Conservation (phyloP, 1,140 invertebrate genomes). For the Trypoxylus dichotomus region DNA sequence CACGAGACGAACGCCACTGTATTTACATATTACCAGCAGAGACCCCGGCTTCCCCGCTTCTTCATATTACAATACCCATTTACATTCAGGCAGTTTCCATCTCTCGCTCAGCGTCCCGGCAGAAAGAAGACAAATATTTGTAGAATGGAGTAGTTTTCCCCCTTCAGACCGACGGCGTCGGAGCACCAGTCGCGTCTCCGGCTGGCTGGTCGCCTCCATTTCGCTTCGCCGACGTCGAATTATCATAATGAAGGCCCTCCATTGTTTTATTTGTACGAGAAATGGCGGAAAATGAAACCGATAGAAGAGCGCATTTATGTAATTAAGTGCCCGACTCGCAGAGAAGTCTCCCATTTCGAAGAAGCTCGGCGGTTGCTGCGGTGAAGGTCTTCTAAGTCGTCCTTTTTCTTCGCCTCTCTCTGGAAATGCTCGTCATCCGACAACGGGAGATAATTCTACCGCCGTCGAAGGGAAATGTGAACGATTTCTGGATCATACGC, state of each 20-base stretch:
- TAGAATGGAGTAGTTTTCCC: slow-evolving; percentile 40
- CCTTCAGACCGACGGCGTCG: neutral
- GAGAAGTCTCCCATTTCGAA: neutral
- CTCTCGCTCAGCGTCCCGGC: slow-evolving; percentile 22
- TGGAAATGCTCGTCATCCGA: neutral
- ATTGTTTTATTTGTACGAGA: slow-evolving; percentile 21
- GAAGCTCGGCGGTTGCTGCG: neutral
- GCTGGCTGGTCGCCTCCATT: neutral
- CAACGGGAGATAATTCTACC: neutral
- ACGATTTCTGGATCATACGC: neutral
- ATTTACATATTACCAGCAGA: slow-evolving; percentile 41
- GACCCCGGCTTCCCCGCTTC: slow-evolving; percentile 39
- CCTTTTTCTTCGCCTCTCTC: neutral
- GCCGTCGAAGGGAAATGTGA: neutral
- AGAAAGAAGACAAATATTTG: slow-evolving; percentile 44
- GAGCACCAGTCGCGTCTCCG: neutral
- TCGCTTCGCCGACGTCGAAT: neutral
- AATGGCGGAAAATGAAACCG: slow-evolving; percentile 13
- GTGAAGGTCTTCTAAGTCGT: neutral
- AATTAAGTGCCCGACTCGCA: neutral
- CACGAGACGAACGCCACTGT: slow-evolving; percentile 36
- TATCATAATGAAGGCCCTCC: slow-evolving; percentile 26
- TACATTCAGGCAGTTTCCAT: slow-evolving; percentile 45
- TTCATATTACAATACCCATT: slow-evolving; percentile 48
- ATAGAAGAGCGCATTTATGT: slow-evolving; percentile 19